Evolutionary conservation across 2,888 invertebrate genomes (phyloP), one percentile per base, ranked within the genome.

Genomic region (Chymomyza caudatula): DNA sequence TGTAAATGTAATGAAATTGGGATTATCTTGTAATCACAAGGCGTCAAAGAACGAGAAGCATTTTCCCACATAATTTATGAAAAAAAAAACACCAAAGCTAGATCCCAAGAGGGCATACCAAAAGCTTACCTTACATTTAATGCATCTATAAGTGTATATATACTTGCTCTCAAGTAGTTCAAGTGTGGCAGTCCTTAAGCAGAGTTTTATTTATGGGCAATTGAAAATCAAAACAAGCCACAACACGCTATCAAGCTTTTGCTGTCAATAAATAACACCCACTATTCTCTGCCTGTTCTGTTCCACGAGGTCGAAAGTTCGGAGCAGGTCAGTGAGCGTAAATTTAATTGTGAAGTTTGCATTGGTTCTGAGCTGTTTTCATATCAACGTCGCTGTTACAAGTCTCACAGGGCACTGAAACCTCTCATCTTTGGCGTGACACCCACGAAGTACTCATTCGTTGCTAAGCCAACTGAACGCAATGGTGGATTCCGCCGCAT

Each of bases 1-100:
- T 85, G 80, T 73, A 75, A 78, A 67, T 71, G 76, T 78, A 82
- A 82, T 85, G 80, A 85, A 85, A 85, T 70, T 82, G 71, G 80
- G 83, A 82, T 82, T 79, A 82, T 78, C 71, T 69, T 73, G 74
- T 80, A 78, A 80, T 82, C 82, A 85, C 85, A 79, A 69, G 73
- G 61, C 53, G 23, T 58, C 25, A n/a, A 19, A 37, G 42, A 4
- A 17, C 29, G 29, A 8, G 8, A 29, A 8, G 8, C 29, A 8
- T 29, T 29, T 37, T 2, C 25, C 11, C 29, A 11, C 5, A 2
- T 37, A 4, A 37, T 37, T 37, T 37, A 13, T n/a, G n/a, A n/a
- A 37, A 37, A 37, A 37, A 37, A 11, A 8, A 11, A 37, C 3
- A 37, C 29, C 29, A 37, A 37, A 37, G 11, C 5, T 11, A 37